phyloP scores from a whole-genome alignment of 2,888 invertebrate species.

The Metellina segmentata region DNA sequence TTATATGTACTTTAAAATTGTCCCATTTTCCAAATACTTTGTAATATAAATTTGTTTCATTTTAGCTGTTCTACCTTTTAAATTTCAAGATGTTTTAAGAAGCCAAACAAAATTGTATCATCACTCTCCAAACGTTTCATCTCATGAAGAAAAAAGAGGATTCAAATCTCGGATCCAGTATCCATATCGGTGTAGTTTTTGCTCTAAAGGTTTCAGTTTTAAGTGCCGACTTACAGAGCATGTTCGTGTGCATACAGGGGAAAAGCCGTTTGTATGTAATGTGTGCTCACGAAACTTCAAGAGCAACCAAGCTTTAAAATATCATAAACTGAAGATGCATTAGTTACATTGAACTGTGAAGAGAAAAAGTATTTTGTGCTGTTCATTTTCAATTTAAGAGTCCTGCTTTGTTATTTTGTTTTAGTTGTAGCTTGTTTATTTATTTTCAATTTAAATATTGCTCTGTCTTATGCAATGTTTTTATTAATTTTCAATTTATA shows the following conservation, averaged over 20 bases:
- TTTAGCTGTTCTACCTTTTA: constrained; percentile 1
- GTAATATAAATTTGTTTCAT: not conserved
- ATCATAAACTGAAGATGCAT: not conserved
- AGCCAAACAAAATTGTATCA: not conserved
- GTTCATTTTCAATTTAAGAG: too few relatives aligned
- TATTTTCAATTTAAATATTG: too few relatives aligned
- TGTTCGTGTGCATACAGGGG: constrained; percentile 47
- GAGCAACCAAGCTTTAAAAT: constrained; percentile 30
- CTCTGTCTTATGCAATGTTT: too few relatives aligned
- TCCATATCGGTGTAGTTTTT: not conserved
- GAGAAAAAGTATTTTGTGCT: too few relatives aligned
- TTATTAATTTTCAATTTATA: too few relatives aligned
- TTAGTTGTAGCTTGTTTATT: too few relatives aligned
- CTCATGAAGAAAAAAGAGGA: not conserved
- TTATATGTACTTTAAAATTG: too few relatives aligned
- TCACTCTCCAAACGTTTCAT: not conserved
- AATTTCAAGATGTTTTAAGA: not conserved
- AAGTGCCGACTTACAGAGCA: not conserved
- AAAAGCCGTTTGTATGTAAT: constrained; percentile 44
- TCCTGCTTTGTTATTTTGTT: too few relatives aligned
- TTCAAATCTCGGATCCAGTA: not conserved
- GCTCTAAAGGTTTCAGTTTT: not conserved
- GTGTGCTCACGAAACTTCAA: constrained; percentile 30
- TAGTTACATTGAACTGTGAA: too few relatives aligned
- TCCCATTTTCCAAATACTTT: too few relatives aligned